Evolutionary conservation across 2,888 invertebrate genomes (phyloP), one percentile per base, ranked within the genome.

Genomic region (Drosophila flavopinicola): DNA sequence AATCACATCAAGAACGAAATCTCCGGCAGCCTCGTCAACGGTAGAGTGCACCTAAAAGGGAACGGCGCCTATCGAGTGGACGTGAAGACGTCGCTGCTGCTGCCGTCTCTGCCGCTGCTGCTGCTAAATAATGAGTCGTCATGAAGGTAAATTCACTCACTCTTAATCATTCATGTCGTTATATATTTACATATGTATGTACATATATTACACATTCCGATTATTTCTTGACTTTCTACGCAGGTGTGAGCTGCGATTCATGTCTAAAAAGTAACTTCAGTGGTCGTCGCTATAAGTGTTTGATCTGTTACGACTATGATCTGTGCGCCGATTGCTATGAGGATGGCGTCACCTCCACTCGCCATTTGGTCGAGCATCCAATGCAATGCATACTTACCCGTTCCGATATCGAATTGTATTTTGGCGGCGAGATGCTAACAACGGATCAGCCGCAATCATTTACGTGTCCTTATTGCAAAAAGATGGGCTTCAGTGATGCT

Each of bases 201-300:
- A 20, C 6, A 7, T 37, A 3, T 44, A n/a, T n/a, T n/a, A n/a
- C n/a, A n/a, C n/a, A n/a, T 20, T 20, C 4, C 20, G 9, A 29
- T 2, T 29, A 2, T 38, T 27, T 39, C 13, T 33, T 33, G 4
- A 9, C 32, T 6, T 6, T 42, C 6, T 6, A 27, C 27, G 48
- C 91, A 98, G 99, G 99, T 93, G 99, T 99, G 91, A 99, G 98
- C 94, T 99, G 99, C 94, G 99, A 99, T 95, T 97, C 98, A 91
- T 99, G 99, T 94, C 94, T 98, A 92, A 98, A 97, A 93, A 97
- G 96, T 91, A 98, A 99, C 93, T 99, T 99, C 92, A 94, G 96
- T 92, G 99, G 99, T 89, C 95, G 97, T 91, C 95, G 99, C 89
- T 99, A 98, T 93, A 99, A 99, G 94, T 99, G 99, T 93, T 94